These are phyloP conservation scores for Sapajus apella DNA, from an alignment of 2,113 vertebrate species.

Conservation along the genomic window DNA sequence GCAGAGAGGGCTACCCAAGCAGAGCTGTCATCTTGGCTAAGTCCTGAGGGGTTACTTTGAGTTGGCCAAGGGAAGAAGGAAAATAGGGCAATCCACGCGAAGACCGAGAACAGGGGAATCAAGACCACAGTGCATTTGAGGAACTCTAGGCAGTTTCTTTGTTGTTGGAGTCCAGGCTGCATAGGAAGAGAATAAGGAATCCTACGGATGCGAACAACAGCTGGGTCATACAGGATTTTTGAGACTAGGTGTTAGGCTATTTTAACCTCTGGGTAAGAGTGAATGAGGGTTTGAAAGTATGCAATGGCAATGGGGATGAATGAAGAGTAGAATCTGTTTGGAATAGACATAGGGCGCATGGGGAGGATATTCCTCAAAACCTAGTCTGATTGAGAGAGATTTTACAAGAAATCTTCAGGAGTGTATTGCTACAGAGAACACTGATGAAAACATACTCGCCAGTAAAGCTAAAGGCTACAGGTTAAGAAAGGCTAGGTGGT, in stretches of 20 bases:
- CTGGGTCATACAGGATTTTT: neutral
- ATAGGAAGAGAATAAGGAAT: neutral
- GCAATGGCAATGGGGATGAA: neutral
- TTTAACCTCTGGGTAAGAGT: neutral
- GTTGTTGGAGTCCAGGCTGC: neutral
- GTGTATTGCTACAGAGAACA: neutral
- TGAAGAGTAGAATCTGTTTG: neutral
- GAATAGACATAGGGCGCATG: neutral
- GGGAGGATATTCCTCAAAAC: neutral
- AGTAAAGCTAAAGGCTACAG: neutral
- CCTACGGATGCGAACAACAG: neutral
- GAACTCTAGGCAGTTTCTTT: neutral
- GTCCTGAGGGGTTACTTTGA: neutral
- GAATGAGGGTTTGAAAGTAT: neutral
- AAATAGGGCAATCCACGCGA: neutral
- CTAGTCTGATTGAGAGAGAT: neutral
- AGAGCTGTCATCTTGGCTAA: neutral
- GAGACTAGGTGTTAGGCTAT: neutral
- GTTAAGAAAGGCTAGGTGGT: neutral
- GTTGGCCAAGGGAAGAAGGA: neutral
- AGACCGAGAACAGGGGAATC: neutral
- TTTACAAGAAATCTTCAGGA: neutral
- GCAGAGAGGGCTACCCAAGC: neutral
- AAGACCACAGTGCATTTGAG: neutral
- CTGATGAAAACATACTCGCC: neutral